These are phyloP conservation scores for Coelopa frigida DNA, from an alignment of 1,140 invertebrate genomes.

Conservation along the genomic window DNA sequence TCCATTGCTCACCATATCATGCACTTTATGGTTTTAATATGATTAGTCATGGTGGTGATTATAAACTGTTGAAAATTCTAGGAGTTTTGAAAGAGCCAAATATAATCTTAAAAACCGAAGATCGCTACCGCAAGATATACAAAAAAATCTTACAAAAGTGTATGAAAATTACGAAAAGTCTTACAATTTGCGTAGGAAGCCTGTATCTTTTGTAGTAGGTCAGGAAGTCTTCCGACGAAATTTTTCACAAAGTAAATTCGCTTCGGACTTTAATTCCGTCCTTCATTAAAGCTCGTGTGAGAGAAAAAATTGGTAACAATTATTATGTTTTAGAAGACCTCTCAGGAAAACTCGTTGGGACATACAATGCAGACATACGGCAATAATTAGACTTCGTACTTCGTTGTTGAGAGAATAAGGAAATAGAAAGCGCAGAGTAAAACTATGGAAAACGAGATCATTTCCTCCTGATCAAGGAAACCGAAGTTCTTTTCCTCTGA, in stretches of 20 bases:
- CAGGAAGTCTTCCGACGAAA: constrained; percentile 6
- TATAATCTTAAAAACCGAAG: neutral
- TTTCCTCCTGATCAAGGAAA: too few species aligned
- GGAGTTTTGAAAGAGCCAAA: neutral
- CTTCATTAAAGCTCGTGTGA: too few species aligned
- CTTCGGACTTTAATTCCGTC: neutral
- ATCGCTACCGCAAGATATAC: neutral
- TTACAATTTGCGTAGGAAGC: constrained; percentile 4
- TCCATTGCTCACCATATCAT: neutral
- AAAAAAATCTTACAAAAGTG: neutral
- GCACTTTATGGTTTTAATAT: neutral
- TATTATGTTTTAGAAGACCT: too few species aligned
- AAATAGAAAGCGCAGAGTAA: too few species aligned
- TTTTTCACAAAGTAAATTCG: constrained; percentile 5
- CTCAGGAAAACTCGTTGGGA: too few species aligned
- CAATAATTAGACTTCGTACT: too few species aligned
- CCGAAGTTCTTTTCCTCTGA: too few species aligned
- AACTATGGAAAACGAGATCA: too few species aligned
- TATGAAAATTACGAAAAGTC: neutral
- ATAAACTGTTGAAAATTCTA: neutral
- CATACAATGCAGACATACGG: too few species aligned
- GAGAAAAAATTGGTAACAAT: too few species aligned
- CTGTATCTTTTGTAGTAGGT: neutral
- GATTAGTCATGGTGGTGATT: neutral
- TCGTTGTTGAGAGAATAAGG: too few species aligned